Percentiles rank a stretch among this genome's conserved stretches.
These are phyloP conservation scores for Tetranychus truncatus DNA, from an alignment of 2,888 invertebrate species.

Conservation along the genomic window DNA sequence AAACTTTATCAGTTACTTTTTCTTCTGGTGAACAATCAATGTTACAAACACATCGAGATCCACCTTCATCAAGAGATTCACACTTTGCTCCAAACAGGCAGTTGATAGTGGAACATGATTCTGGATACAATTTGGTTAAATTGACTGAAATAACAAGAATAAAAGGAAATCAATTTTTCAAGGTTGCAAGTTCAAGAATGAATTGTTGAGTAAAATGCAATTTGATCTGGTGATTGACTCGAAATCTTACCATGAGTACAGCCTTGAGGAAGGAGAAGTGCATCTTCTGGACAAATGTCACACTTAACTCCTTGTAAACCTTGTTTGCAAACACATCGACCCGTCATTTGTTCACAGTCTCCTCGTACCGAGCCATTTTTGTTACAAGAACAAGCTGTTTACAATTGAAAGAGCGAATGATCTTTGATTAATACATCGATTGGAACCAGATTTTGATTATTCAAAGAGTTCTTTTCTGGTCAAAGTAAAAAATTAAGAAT, in stretches of 20 bases:
- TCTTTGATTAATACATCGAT: no score
- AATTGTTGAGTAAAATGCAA: neutral
- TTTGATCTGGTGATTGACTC: neutral
- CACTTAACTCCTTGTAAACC: conserved; percentile 73
- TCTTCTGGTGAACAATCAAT: conserved; percentile 40
- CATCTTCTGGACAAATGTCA: conserved; percentile 45
- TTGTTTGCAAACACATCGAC: conserved; percentile 67
- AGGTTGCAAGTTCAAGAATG: neutral
- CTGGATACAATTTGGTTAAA: neutral
- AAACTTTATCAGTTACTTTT: conserved; percentile 38
- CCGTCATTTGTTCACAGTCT: conserved; percentile 83
- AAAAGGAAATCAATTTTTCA: neutral
- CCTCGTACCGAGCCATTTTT: conserved; percentile 66
- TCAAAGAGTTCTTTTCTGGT: no score
- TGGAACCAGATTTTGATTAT: no score
- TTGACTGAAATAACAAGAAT: neutral
- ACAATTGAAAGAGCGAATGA: neutral
- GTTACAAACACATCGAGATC: conserved; percentile 56
- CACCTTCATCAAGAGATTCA: conserved; percentile 45
- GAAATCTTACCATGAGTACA: conserved; percentile 39
- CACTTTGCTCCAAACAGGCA: conserved; percentile 70
- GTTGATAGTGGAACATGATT: conserved; percentile 45
- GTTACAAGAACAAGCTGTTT: conserved; percentile 58
- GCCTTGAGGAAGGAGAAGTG: conserved; percentile 55
- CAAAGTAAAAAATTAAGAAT: no score